phyloP scores from a whole-genome alignment of 2,797 vertebrate species.

The Eospalax fontanierii region DNA sequence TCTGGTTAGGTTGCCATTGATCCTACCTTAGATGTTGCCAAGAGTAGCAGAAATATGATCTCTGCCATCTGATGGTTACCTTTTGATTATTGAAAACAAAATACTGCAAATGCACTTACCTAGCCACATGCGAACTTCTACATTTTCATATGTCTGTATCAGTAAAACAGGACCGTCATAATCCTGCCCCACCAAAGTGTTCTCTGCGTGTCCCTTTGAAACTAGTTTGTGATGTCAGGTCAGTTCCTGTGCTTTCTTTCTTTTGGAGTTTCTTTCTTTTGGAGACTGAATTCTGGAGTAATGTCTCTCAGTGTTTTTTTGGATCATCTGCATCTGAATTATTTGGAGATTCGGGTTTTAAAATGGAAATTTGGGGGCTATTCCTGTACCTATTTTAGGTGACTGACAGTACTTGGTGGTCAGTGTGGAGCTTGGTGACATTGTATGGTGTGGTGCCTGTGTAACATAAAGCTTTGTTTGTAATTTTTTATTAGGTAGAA shows the following conservation, averaged over 20 bases:
- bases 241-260: slow-evolving; percentile 3
- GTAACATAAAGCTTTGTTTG: slow-evolving; percentile 33
- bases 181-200: not conserved
- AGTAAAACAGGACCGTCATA: not conserved
- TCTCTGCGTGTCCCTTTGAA: not conserved
- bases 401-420: not conserved
- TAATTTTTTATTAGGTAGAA: slow-evolving; percentile 91
- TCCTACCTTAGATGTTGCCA: slow-evolving; percentile 37
- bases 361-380: not conserved
- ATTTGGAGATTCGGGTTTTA: not conserved
- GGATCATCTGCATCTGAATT: not conserved
- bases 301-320: slow-evolving; percentile 1
- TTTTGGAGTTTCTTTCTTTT: slow-evolving; percentile 56
- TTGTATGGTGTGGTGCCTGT: not conserved
- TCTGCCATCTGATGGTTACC: slow-evolving; percentile 51
- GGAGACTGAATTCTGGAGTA: not conserved
- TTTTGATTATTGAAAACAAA: slow-evolving; percentile 57
- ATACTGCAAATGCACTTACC: slow-evolving; percentile 22
- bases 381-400: not conserved
- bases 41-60: slow-evolving; percentile 40
- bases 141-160: not conserved
- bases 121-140: not conserved
- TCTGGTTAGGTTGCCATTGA: not conserved
- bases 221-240: not conserved
- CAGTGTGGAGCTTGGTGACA: not conserved